Evolutionary conservation across 2,113 vertebrate genomes (phyloP).

Genomic region (Colossoma macropomum): DNA sequence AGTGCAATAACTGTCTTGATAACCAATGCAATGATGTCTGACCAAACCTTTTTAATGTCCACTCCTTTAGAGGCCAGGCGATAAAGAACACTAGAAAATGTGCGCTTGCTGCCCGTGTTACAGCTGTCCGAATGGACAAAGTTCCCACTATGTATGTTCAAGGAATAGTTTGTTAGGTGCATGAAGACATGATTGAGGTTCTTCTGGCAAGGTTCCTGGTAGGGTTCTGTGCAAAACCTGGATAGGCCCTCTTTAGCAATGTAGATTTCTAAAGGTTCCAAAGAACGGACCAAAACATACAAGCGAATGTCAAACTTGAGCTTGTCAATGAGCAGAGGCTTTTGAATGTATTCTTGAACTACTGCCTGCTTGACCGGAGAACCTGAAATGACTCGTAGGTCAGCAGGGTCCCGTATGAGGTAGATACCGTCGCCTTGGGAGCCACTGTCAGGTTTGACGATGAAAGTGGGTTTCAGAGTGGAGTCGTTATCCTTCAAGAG

Average conservation of each 20-base stretch:
- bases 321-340: conserved; percentile 92
- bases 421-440: conserved; percentile 99
- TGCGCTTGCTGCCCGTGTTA: conserved; percentile 95
- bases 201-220: conserved; percentile 91
- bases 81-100: conserved; percentile 91
- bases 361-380: conserved; percentile 86
- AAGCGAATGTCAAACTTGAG: conserved; percentile 98
- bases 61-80: conserved; percentile 88
- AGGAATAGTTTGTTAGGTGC: conserved; percentile 97
- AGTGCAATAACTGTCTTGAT: conserved; percentile 95
- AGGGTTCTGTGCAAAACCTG: conserved; percentile 96
- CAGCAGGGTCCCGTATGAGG: conserved; percentile 92
- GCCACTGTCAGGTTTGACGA: conserved; percentile 94
- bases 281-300: conserved; percentile 91
- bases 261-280: conserved; percentile 96
- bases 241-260: conserved; percentile 96
- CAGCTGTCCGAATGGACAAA: conserved; percentile 92
- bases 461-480: conserved; percentile 88
- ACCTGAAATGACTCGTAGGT: conserved; percentile 79
- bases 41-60: conserved; percentile 95
- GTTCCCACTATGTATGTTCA: conserved; percentile 93
- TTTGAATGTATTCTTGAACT: conserved; percentile 95
- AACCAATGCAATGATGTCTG: conserved; percentile 94
- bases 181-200: conserved; percentile 95
- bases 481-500: conserved; percentile 84